phyloP scores from a whole-genome alignment of 2,797 vertebrate species.

The Thunnus albacares region DNA sequence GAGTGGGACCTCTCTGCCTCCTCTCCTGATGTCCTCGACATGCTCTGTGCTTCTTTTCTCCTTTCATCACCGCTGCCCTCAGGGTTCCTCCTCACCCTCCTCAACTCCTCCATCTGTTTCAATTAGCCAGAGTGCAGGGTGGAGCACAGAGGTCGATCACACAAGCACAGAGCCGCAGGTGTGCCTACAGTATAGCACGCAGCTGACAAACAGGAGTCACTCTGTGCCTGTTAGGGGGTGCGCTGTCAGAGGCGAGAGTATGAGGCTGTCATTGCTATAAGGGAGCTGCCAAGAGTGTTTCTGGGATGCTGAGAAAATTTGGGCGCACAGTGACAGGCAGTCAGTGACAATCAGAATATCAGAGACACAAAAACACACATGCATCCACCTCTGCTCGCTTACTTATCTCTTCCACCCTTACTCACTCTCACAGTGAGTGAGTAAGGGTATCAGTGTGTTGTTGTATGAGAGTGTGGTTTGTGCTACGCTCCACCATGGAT shows the following conservation, averaged over 20 bases:
- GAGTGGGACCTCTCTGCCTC: slow-evolving; percentile 23
- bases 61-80: slow-evolving; percentile 59
- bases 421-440: slow-evolving; percentile 25
- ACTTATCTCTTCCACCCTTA: slow-evolving; percentile 12
- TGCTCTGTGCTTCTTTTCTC: slow-evolving; percentile 51
- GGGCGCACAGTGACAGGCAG: slow-evolving; percentile 16
- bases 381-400: slow-evolving; percentile 1
- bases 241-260: slow-evolving; percentile 41
- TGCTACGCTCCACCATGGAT: slow-evolving; percentile 24
- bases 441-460: slow-evolving; percentile 13
- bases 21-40: slow-evolving; percentile 34
- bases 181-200: slow-evolving; percentile 32
- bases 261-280: slow-evolving; percentile 14
- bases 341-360: slow-evolving; percentile 25
- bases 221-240: slow-evolving; percentile 32
- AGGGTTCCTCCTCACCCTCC: slow-evolving; percentile 52
- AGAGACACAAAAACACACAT: slow-evolving; percentile 14
- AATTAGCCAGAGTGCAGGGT: slow-evolving; percentile 80
- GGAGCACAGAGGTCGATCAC: slow-evolving; percentile 60
- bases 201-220: slow-evolving; percentile 52
- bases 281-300: slow-evolving; percentile 31
- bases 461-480: slow-evolving; percentile 26
- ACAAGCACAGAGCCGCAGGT: slow-evolving; percentile 60
- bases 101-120: slow-evolving; percentile 83
- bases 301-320: slow-evolving; percentile 19